These are phyloP conservation scores for Antheraea pernyi DNA, from an alignment of 1,140 invertebrate species.

Conservation along the genomic window DNA sequence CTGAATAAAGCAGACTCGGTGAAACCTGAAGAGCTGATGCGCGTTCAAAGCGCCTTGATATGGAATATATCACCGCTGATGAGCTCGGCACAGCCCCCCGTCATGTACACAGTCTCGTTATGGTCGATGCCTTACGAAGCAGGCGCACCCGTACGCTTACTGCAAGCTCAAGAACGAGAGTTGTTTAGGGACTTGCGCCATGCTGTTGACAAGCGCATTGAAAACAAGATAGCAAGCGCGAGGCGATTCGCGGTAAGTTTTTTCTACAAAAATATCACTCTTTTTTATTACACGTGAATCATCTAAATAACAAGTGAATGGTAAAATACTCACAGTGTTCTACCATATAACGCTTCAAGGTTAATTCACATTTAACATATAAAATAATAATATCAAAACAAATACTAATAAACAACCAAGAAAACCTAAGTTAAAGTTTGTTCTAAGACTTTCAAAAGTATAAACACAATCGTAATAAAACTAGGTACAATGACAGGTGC, in stretches of 20 bases:
- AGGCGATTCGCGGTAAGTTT: conserved; percentile 93
- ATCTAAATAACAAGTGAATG: too few relatives aligned
- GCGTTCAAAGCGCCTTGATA: conserved; percentile 95
- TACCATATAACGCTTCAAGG: too few relatives aligned
- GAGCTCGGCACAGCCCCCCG: conserved; percentile 94
- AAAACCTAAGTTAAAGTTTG: too few relatives aligned
- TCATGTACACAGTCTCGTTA: conserved; percentile 95
- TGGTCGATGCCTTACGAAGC: conserved; percentile 92
- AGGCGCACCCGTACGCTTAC: conserved; percentile 87
- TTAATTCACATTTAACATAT: too few relatives aligned
- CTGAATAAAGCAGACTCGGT: conserved; percentile 97
- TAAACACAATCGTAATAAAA: too few relatives aligned
- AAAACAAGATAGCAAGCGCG: conserved; percentile 96
- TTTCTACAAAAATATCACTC: background rate
- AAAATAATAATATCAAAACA: too few relatives aligned
- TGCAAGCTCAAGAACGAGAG: conserved; percentile 92
- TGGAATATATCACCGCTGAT: conserved; percentile 98
- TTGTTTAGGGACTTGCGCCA: conserved; percentile 91
- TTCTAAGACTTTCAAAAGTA: too few relatives aligned
- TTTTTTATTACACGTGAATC: background rate
- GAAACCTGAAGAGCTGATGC: conserved; percentile 94
- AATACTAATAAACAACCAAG: too few relatives aligned
- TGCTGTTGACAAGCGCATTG: conserved; percentile 92
- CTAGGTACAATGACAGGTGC: too few relatives aligned
- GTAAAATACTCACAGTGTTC: too few relatives aligned